A percentile compares a stretch with the other conserved stretches of the same genome.
Conservation (phyloP, 2,113 vertebrate species). For the Serinus canaria region DNA sequence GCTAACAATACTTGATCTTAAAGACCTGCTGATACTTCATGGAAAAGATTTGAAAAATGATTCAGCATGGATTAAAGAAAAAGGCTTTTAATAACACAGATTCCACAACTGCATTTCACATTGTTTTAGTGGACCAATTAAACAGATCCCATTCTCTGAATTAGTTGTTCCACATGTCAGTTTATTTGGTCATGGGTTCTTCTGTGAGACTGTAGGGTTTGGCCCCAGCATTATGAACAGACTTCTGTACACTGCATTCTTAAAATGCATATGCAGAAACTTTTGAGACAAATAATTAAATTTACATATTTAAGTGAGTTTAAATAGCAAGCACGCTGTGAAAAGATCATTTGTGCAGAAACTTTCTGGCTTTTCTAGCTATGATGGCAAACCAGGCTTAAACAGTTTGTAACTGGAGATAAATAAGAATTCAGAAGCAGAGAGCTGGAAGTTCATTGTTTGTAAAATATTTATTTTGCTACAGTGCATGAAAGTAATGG, state of each 20-base stretch:
- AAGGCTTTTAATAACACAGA: neutral
- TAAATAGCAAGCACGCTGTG: neutral
- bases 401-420: neutral
- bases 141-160: neutral
- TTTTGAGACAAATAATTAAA: conserved; percentile 10
- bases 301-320: conserved; percentile 35
- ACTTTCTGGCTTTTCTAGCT: neutral
- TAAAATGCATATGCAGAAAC: neutral
- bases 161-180: neutral
- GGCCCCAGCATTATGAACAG: neutral
- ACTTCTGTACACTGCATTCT: neutral
- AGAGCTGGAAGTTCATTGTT: conserved; percentile 1
- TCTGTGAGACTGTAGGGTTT: neutral
- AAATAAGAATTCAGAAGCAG: neutral
- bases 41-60: neutral
- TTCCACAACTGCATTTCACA: neutral
- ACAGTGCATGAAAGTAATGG: neutral
- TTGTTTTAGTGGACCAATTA: neutral
- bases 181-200: neutral
- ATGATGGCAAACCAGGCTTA: neutral
- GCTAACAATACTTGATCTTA: conserved; percentile 2
- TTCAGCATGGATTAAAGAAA: neutral
- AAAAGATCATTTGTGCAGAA: conserved; percentile 22
- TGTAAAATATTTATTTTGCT: conserved; percentile 28
- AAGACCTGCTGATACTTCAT: conserved; percentile 30